These are phyloP conservation scores for Myioborus miniatus DNA, from an alignment of 2,797 vertebrate species.

Conservation along the genomic window DNA sequence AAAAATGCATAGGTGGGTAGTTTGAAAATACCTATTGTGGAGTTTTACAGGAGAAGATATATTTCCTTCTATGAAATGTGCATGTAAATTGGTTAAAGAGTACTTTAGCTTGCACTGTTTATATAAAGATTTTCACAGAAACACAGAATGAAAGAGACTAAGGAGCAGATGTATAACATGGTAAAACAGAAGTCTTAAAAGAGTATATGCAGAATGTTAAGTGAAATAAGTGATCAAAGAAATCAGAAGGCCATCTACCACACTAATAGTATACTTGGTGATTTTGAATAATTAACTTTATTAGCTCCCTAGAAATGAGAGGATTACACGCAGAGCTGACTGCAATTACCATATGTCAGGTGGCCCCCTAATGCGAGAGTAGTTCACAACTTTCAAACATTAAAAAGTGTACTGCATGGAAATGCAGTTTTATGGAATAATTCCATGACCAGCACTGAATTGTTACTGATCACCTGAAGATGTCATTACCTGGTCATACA, in stretches of 20 bases:
- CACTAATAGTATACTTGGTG: background rate
- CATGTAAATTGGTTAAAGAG: background rate
- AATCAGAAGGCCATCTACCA: background rate
- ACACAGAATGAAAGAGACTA: background rate
- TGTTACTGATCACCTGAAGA: background rate
- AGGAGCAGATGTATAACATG: background rate
- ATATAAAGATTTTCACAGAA: background rate
- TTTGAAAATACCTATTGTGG: background rate
- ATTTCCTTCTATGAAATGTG: background rate
- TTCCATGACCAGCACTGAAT: background rate
- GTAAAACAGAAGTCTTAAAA: background rate
- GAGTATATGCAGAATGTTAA: background rate
- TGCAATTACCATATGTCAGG: background rate
- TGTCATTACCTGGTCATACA: background rate
- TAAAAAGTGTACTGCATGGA: background rate
- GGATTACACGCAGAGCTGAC: background rate
- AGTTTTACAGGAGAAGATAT: background rate
- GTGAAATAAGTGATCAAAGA: background rate
- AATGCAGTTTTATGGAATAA: background rate
- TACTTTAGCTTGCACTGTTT: background rate
- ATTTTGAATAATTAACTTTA: conserved; percentile 50
- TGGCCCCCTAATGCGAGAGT: background rate
- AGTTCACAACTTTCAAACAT: background rate
- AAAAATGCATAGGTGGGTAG: background rate
- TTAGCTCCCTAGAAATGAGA: background rate